Evolutionary conservation across 2,113 vertebrate genomes (phyloP).

Genomic region (Megaceryle maxima): DNA sequence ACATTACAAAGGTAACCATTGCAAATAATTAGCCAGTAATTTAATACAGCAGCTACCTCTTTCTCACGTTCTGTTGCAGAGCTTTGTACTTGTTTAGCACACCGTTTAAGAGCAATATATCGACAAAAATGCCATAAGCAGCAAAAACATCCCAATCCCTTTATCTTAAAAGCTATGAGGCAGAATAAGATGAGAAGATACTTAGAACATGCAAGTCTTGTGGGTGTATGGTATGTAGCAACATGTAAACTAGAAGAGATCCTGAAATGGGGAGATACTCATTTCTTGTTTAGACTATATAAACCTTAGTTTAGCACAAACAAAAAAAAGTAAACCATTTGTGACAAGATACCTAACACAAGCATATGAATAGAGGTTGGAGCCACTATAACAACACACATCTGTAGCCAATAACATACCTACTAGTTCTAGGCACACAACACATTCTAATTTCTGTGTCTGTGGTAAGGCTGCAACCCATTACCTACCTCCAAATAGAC

Average conservation of each 20-base stretch:
- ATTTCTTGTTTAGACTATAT: not conserved
- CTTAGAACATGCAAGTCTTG: not conserved
- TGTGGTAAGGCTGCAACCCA: not conserved
- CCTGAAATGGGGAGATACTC: constrained; percentile 58
- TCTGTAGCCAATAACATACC: not conserved
- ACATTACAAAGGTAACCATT: not conserved
- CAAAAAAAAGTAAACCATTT: not conserved
- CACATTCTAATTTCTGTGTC: not conserved
- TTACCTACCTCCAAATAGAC: constrained; percentile 88
- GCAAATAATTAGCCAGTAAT: not conserved
- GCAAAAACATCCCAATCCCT: not conserved
- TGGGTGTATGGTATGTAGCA: not conserved
- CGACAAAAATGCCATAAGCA: not conserved
- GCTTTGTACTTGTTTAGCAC: not conserved
- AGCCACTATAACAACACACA: not conserved
- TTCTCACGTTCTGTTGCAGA: not conserved
- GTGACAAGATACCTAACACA: not conserved
- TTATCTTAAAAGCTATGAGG: not conserved
- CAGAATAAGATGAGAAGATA: not conserved
- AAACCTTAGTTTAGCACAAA: not conserved
- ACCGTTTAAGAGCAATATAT: not conserved
- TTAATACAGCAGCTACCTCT: not conserved
- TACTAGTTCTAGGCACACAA: not conserved
- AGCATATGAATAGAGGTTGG: not conserved
- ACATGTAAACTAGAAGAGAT: not conserved